Percentiles rank a stretch among this genome's conserved stretches.
Evolutionary conservation across 1,140 invertebrate genomes (phyloP).

Genomic region (Cydia strobilella): DNA sequence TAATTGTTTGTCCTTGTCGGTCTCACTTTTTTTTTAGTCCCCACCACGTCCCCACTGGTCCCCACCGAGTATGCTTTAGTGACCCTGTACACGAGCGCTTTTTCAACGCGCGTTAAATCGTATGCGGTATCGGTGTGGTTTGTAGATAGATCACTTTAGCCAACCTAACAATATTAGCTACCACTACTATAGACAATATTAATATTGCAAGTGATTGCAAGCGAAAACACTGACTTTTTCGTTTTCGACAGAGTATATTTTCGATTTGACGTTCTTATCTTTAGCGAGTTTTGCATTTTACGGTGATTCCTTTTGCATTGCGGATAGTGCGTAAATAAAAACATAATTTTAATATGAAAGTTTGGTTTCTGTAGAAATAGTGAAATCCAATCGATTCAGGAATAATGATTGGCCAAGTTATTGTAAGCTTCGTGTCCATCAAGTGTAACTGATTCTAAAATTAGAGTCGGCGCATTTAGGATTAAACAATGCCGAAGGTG

Average conservation of each 20-base stretch:
- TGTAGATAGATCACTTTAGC: neutral
- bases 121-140: neutral
- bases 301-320: slow-evolving; percentile 8
- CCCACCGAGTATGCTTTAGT: no score
- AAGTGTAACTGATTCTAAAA: slow-evolving; percentile 31
- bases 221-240: slow-evolving; percentile 2
- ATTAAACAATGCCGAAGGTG: slow-evolving; percentile 73
- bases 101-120: no score
- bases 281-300: neutral
- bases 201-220: neutral
- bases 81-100: no score
- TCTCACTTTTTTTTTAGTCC: no score
- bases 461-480: slow-evolving; percentile 1
- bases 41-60: no score
- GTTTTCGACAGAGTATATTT: neutral
- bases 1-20: no score
- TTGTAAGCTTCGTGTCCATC: slow-evolving; percentile 11
- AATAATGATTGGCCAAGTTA: slow-evolving; percentile 12
- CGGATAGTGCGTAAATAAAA: slow-evolving; percentile 21
- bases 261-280: slow-evolving; percentile 19
- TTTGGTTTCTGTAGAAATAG: neutral
- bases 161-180: neutral
- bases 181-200: neutral
- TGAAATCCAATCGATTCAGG: neutral
- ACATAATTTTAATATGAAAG: slow-evolving; percentile 12